Percentiles rank a stretch among this genome's conserved stretches.
Conservation (phyloP, 2,113 vertebrate species). For the Phrynocephalus versicolor region DNA sequence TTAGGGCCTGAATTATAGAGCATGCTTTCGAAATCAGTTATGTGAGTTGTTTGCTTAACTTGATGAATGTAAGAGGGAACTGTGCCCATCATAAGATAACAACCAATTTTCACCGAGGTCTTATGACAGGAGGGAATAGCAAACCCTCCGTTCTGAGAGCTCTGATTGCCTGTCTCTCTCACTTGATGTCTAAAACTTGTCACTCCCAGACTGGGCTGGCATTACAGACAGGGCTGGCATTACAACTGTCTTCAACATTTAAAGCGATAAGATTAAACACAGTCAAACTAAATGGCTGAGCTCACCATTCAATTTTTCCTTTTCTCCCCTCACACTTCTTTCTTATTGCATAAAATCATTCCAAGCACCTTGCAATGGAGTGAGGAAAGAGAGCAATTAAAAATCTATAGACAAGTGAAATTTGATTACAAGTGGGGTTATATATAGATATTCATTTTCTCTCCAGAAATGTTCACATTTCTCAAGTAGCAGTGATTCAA, state of each 20-base stretch:
- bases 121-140: conserved; percentile 19
- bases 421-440: conserved; percentile 44
- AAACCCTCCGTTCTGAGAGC: not conserved
- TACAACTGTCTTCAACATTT: conserved; percentile 32
- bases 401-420: conserved; percentile 38
- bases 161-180: not conserved
- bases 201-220: not conserved
- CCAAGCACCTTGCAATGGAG: not conserved
- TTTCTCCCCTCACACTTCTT: not conserved
- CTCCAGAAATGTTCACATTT: not conserved
- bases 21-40: not conserved
- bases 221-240: conserved; percentile 9
- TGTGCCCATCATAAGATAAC: not conserved
- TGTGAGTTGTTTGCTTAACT: conserved; percentile 4
- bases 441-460: conserved; percentile 22
- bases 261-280: conserved; percentile 11
- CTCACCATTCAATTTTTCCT: conserved; percentile 17
- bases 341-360: conserved; percentile 13
- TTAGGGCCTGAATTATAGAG: not conserved
- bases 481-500: not conserved
- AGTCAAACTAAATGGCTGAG: conserved; percentile 19
- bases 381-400: conserved; percentile 46
- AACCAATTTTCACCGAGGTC: not conserved
- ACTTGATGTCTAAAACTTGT: not conserved
- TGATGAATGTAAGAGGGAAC: not conserved